Evolutionary conservation across 2,888 invertebrate species (phyloP), one percentile per base, ranked within the genome.

Genomic region (Lucinisca nassula): DNA sequence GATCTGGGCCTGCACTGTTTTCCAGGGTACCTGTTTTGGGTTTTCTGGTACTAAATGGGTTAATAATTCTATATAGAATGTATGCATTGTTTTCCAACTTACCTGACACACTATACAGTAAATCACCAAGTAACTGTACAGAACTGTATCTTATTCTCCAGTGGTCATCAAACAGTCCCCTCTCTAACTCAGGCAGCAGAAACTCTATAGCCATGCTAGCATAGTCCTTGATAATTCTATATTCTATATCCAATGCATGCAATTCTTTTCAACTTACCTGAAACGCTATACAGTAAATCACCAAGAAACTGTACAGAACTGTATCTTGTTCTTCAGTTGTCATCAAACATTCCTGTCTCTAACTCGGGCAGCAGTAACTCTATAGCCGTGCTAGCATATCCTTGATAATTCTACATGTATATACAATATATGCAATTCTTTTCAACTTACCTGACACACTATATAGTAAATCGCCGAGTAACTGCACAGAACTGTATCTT

Each of bases 371-470:
- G 97, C 37, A 99, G 97, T 58, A 99, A 97, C 91, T 98, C 98
- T 82, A 99, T 99, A 0, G 99, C 99, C 0, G 98, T 98, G 94
- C 99, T 99, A 0, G 99, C 99, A 96, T 99, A 99, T n/a, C n/a
- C n/a, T n/a, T n/a, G n/a, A n/a, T n/a, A n/a, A n/a, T n/a, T n/a
- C n/a, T n/a, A n/a, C n/a, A n/a, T n/a, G n/a, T n/a, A n/a, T n/a
- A n/a, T n/a, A 21, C n/a, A 27, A 58, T 21, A 58, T 24, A 40
- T 27, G n/a, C n/a, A n/a, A n/a, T n/a, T n/a, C n/a, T n/a, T n/a
- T n/a, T n/a, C n/a, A n/a, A 91, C 89, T 80, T 85, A 96, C 99
- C 99, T 0, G 99, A 99, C 91, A 99, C 98, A 87, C 99, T 98
- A 96, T 99, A 99, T 35, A 99, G 97, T 75, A 99, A 97, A 96